Base-by-base conservation (phyloP, 2,113 vertebrate species). In the Antigone vipio region DNA sequence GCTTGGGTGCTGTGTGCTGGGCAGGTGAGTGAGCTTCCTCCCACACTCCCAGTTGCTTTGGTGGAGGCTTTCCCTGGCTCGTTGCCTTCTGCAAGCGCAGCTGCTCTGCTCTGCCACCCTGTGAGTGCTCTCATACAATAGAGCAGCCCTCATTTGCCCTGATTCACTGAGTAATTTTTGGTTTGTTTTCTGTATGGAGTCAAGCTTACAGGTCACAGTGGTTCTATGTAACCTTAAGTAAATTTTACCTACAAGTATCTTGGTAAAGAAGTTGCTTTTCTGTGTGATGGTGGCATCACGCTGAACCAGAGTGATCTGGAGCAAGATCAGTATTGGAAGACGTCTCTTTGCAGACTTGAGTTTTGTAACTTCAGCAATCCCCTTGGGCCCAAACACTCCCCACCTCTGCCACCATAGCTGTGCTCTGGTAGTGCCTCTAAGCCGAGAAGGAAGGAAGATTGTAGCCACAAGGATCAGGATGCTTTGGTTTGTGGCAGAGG, bases 361-460 rank as follows among this genome's bases (percentile, higher is more conserved):
- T 66, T 93, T 89, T 68, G 22, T 63, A 55, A 49, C 24, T 71
- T 63, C 9, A 20, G 15, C 12, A 16, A 42, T 74, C 59, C 20
- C 15, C 5, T 22, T 62, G 80, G 12, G 55, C 38, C 24, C n/a
- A 34, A 32, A 32, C 44, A 26, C 7, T 2, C 9, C 17, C 4
- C 9, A 9, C 6, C 4, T 7, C 12, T 9, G 2, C n/a, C 19
- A 30, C 24, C 2, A 0, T n/a, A 53, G 32, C 44, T 74, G n/a
- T 30, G 59, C 55, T 73, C 75, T 64, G 27, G 14, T 35, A 21
- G 19, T 53, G 24, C 12, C 56, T 56, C 22, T 55, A 6, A 50
- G 58, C 32, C 38, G 20, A 68, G 78, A 49, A 64, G 60, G 35
- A 74, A 81, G 62, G 32, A 35, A 73, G 35, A 22, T 12, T 58